Evolutionary conservation across 2,888 invertebrate genomes (phyloP).

Genomic region (Noctua comes): DNA sequence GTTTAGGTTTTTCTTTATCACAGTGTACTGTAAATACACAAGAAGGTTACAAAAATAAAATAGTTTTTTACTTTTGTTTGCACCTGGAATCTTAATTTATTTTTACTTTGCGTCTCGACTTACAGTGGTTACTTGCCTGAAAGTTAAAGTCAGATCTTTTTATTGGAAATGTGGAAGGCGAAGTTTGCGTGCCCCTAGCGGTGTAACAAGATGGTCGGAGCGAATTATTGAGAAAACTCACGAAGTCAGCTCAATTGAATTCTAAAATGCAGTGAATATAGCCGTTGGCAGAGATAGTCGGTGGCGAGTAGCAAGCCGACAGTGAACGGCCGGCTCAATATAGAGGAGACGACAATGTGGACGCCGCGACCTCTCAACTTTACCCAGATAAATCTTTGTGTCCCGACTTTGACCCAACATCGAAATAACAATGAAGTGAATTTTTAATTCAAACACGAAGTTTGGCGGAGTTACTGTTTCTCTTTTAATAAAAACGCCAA

Average conservation of each 20-base stretch:
- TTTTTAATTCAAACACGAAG: slow-evolving; percentile 23
- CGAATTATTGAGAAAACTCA: slow-evolving; percentile 59
- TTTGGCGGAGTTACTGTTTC: neutral
- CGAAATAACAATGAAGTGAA: slow-evolving; percentile 23
- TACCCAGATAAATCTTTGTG: slow-evolving; percentile 47
- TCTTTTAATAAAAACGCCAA: neutral
- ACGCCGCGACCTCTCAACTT: slow-evolving; percentile 41
- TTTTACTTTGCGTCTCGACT: slow-evolving; percentile 24
- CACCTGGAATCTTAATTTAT: slow-evolving; percentile 16
- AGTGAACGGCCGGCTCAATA: slow-evolving; percentile 47
- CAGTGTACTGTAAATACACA: neutral
- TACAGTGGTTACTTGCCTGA: slow-evolving; percentile 12
- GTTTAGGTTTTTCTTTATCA: neutral
- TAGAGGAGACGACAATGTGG: slow-evolving; percentile 53
- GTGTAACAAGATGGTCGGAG: slow-evolving; percentile 44
- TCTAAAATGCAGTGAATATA: slow-evolving; percentile 54
- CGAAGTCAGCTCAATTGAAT: slow-evolving; percentile 58
- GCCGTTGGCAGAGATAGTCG: slow-evolving; percentile 34
- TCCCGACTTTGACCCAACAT: slow-evolving; percentile 23
- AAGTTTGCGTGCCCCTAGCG: slow-evolving; percentile 42
- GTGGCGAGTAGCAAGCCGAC: slow-evolving; percentile 18
- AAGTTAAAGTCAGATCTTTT: slow-evolving; percentile 32
- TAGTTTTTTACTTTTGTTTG: slow-evolving; percentile 17
- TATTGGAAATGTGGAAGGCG: slow-evolving; percentile 35
- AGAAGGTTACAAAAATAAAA: neutral